Conservation (phyloP, 2,797 vertebrate species). For the Falco novaeseelandiae region DNA sequence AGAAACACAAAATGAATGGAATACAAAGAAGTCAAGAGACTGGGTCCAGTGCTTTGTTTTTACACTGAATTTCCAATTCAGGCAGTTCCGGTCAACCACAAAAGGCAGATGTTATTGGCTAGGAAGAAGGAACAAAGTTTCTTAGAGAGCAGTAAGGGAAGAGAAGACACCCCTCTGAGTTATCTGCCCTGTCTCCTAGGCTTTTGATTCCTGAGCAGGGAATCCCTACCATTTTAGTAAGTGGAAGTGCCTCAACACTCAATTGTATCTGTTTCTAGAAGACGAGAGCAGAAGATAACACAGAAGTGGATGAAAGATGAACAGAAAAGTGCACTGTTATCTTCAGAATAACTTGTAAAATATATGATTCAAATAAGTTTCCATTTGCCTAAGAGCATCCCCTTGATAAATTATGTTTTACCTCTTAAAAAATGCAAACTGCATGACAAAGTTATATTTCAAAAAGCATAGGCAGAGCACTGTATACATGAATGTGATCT, state of each 20-base stretch:
- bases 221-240: not conserved
- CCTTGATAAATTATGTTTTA: not conserved
- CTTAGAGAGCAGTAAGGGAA: not conserved
- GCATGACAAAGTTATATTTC: not conserved
- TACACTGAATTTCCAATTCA: not conserved
- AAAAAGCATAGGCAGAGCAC: not conserved
- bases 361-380: not conserved
- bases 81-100: not conserved
- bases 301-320: not conserved
- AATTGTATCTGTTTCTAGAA: not conserved
- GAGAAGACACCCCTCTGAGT: not conserved
- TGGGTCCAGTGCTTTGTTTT: not conserved
- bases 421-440: not conserved
- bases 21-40: not conserved
- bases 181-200: not conserved
- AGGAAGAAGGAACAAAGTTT: not conserved
- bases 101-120: not conserved
- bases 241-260: not conserved
- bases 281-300: not conserved
- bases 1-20: not conserved
- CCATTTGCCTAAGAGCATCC: not conserved
- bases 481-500: not conserved
- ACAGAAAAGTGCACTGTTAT: not conserved
- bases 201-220: not conserved
- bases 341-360: not conserved